Conservation (phyloP, 2,797 vertebrate species). For the Halcyon chelicuti region DNA sequence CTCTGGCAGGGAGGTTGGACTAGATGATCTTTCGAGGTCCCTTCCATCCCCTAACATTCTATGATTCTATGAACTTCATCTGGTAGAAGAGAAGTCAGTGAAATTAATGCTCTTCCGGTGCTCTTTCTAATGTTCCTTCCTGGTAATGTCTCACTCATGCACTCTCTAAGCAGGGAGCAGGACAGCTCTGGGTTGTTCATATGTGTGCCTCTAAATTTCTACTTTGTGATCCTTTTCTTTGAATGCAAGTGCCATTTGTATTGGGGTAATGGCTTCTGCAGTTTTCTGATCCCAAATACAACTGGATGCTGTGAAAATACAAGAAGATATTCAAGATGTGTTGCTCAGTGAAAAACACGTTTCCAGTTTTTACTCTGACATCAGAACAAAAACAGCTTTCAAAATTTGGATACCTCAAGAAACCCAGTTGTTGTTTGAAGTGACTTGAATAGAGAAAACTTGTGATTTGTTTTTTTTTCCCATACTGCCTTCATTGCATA, state of each 20-base stretch:
- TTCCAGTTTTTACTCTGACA: not conserved
- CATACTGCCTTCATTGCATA: not conserved
- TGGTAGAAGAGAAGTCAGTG: not conserved
- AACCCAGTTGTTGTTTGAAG: not conserved
- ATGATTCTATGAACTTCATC: not conserved
- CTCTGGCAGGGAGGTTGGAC: too few species aligned
- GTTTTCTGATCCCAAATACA: not conserved
- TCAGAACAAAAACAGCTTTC: not conserved
- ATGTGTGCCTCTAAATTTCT: not conserved
- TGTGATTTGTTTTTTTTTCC: accelerated
- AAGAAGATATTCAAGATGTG: not conserved
- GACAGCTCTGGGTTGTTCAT: not conserved
- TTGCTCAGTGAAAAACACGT: not conserved
- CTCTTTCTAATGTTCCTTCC: not conserved
- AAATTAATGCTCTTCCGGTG: not conserved
- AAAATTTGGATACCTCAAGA: not conserved
- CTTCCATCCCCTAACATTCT: too few species aligned
- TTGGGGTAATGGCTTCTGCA: not conserved
- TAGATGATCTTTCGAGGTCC: too few species aligned
- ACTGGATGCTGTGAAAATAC: not conserved
- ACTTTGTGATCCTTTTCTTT: not conserved
- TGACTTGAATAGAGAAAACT: not conserved
- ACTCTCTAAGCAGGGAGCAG: too few species aligned
- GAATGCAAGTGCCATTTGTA: not conserved
- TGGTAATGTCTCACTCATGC: not conserved